These are phyloP conservation scores for Amphiprion percula DNA, from an alignment of 2,113 vertebrate species.

Conservation along the genomic window DNA sequence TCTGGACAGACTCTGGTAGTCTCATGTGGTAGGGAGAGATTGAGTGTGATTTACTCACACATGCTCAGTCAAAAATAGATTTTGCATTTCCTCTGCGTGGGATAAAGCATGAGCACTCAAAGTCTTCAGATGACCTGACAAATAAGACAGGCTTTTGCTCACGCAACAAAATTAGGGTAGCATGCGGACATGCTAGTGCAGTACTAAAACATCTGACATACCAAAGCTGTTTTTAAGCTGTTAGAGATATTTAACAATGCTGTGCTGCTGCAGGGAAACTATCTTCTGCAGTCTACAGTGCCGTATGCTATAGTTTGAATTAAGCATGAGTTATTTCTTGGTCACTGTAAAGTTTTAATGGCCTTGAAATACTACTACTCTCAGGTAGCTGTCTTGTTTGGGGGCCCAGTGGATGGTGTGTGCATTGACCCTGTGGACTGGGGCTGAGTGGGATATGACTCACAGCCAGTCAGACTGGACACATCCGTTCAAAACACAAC, in stretches of 20 bases:
- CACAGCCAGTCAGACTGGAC: slow-evolving; percentile 57
- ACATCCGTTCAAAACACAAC: slow-evolving; percentile 71
- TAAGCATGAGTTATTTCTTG: not conserved
- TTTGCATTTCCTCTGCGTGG: slow-evolving; percentile 71
- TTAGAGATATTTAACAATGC: slow-evolving; percentile 15
- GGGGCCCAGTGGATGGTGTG: slow-evolving; percentile 24
- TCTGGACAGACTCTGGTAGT: slow-evolving; percentile 51
- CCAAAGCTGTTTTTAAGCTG: slow-evolving; percentile 24
- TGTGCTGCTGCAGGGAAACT: slow-evolving; percentile 8
- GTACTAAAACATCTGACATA: slow-evolving; percentile 17
- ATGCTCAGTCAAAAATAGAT: slow-evolving; percentile 75
- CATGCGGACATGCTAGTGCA: slow-evolving; percentile 9
- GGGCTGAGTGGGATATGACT: slow-evolving; percentile 51
- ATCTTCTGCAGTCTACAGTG: not conserved
- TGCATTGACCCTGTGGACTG: slow-evolving; percentile 22
- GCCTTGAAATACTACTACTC: slow-evolving; percentile 18
- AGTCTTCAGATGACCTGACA: slow-evolving; percentile 53
- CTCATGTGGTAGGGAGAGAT: slow-evolving; percentile 67
- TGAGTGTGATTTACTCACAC: slow-evolving; percentile 77
- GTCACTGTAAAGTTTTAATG: slow-evolving; percentile 20
- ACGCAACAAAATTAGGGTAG: slow-evolving; percentile 33
- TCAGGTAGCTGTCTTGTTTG: slow-evolving; percentile 28
- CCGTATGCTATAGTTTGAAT: not conserved
- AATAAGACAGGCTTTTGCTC: slow-evolving; percentile 50
- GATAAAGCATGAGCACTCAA: slow-evolving; percentile 60